Evolutionary conservation across 2,797 vertebrate species (phyloP).

Genomic region (Micropoecilia bifurca): DNA sequence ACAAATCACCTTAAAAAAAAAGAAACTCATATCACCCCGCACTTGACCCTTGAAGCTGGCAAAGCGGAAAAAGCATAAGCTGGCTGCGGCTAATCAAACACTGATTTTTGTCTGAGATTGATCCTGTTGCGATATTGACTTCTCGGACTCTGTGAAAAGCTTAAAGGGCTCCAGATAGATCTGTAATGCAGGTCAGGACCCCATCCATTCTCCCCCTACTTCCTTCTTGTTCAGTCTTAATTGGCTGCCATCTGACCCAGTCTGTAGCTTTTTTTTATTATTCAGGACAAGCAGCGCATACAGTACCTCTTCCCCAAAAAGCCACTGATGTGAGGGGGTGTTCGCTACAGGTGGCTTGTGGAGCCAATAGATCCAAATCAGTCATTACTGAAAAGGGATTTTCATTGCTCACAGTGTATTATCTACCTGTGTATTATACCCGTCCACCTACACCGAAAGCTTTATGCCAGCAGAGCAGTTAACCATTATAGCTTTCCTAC

Average conservation of each 20-base stretch:
- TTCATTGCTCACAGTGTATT: conserved; percentile 46
- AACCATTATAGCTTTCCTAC: conserved; percentile 69
- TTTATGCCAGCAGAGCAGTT: conserved; percentile 60
- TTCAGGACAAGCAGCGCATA: conserved; percentile 42
- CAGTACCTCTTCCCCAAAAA: conserved; percentile 51
- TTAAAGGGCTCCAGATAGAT: conserved; percentile 61
- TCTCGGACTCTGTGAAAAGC: conserved; percentile 39
- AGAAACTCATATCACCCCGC: conserved; percentile 39
- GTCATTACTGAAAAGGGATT: conserved; percentile 48
- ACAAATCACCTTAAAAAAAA: conserved; percentile 37
- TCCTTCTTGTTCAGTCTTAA: conserved; percentile 66
- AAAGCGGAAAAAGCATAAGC: conserved; percentile 25
- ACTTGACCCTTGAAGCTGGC: conserved; percentile 24
- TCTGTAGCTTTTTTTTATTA: conserved; percentile 48
- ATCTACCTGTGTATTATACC: conserved; percentile 42
- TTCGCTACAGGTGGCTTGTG: conserved; percentile 25
- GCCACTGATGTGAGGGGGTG: conserved; percentile 55
- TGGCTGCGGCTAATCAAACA: conserved; percentile 46
- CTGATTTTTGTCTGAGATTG: conserved; percentile 40
- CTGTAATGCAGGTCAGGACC: conserved; percentile 59
- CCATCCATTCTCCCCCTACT: conserved; percentile 26
- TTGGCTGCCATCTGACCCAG: conserved; percentile 73
- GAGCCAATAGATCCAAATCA: conserved; percentile 56
- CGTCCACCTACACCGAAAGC: conserved; percentile 51
- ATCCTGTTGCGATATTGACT: conserved; percentile 48